Evolutionary conservation across 2,113 vertebrate genomes (phyloP).

Genomic region (Apistogramma diplotaenia): DNA sequence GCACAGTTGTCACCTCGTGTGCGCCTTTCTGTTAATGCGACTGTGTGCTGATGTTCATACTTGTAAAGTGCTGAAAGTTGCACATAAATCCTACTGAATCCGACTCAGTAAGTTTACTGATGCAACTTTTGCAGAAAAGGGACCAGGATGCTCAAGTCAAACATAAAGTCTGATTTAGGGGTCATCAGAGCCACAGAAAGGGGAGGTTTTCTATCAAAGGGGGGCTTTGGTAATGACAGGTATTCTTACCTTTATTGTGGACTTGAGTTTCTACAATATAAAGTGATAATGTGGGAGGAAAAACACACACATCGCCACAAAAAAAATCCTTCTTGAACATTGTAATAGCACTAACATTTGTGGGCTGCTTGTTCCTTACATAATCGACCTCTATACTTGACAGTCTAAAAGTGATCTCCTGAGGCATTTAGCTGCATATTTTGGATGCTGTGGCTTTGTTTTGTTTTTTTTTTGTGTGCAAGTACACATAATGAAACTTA

Average conservation of each 20-base stretch:
- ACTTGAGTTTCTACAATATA: conserved; percentile 18
- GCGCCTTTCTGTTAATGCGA: background rate
- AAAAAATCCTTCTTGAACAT: background rate
- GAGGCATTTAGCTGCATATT: conserved; percentile 6
- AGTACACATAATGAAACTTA: conserved; percentile 2
- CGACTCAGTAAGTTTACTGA: background rate
- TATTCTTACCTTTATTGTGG: conserved; percentile 8
- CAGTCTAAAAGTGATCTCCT: background rate
- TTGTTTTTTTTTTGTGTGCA: conserved; percentile 10
- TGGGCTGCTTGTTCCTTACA: conserved; percentile 20
- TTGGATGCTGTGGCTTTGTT: conserved; percentile 24
- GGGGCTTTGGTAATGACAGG: background rate
- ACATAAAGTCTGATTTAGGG: background rate
- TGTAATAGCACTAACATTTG: conserved; percentile 9
- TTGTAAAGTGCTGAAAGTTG: background rate
- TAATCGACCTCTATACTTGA: background rate
- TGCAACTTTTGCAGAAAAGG: background rate
- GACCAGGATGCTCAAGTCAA: background rate
- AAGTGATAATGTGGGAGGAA: background rate
- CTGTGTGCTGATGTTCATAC: background rate
- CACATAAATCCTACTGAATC: background rate
- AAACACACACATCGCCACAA: background rate
- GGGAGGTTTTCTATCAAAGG: background rate
- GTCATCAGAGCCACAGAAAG: background rate
- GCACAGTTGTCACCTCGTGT: background rate